Base-by-base conservation (phyloP, 2,888 invertebrate genomes). In the Drosophila gaucha region DNA sequence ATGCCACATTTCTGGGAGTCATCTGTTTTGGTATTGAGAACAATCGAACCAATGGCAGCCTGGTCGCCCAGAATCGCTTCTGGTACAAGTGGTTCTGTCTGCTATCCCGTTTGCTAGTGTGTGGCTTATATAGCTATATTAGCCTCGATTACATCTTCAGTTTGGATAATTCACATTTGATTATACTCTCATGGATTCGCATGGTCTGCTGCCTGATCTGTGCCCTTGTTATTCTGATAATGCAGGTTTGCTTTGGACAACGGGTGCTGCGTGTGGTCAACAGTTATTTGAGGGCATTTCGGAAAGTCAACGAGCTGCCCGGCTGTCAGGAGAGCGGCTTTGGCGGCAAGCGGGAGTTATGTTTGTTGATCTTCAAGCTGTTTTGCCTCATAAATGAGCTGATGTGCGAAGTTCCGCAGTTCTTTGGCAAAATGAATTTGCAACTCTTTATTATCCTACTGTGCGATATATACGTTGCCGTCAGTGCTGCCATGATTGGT, bases 41-140 rank as follows among this genome's bases (percentile, higher is more conserved):
- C 22, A 71, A 66, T 59, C 54, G 22, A 0, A 30, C 8, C 0
- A 52, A 76, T 18, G 67, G 49, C 6, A 52, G 64, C 14, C 31
- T 76, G 49, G 71, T 72, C 14, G 80, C 58, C 0, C 31, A 52
- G 1, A 59, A 66, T 33, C 58, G 66, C 50, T 46, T 44, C 38
- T 69, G 80, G 58, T 76, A 68, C 49, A 76, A 80, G 44, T 66
- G 67, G 52, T 68, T 62, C 54, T 73, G 84, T 16, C 16, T 83
- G 22, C 3, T 65, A 1, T 46, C 58, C 0, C 69, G 76, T 0
- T 1, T 60, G 0, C 2, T 60, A 3, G 33, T 58, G 0, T 44
- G 46, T 14, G 24, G 6, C 24, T 6, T 31, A 1, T 69, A 60
- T 24, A 14, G 30, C 14, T 58, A 46, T n/a, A 3, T 30, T 3